Evolutionary conservation across 2,113 vertebrate genomes (phyloP), one percentile per base, ranked within the genome.

Genomic region (Neomonachus schauinslandi): DNA sequence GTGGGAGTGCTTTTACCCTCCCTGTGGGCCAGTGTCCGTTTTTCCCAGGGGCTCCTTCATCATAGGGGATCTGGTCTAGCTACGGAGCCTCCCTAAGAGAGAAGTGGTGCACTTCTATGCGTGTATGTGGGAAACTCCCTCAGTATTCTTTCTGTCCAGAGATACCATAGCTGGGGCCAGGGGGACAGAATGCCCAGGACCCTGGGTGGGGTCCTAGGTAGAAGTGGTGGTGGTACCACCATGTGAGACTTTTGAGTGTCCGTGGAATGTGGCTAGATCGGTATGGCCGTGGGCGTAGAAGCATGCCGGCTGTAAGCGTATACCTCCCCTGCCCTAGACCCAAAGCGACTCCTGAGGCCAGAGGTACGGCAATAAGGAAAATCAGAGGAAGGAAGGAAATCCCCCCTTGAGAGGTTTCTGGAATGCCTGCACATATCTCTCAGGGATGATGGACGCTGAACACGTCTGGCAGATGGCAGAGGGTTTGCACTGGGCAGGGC

Each of bases 191-290:
- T 7, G 42, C 57, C 42, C 4, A 8, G 19, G 71, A 33, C 16
- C 65, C 36, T 9, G 55, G 80, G 72, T 9, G 55, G 80, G 72
- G 46, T 46, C 90, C 92, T 36, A 19, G 63, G 51, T 16, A 36
- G 53, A 63, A 33, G 10, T 33, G 57, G 10, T 21, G 51, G 51
- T 31, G 61, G 36, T 36, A 2, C 21, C 46, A 46, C 7, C 49
- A 63, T 7, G 8, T 0, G 2, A 14, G 49, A n/a, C 39, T 4
- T 0, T 0, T 13, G 51, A 3, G 5, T 12, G 1, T 65, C 33
- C 15, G 0, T 22, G 22, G 72, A 8, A 3, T 8, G 7, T 24
- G 18, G 61, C 51, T 74, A 9, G 76, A 12, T 13, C 46, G 14
- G 14, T 5, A 55, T 28, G 63, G 24, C 15, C 33, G 0, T 72